phyloP scores from a whole-genome alignment of 2,888 invertebrate species.

The Epistrophella euchroma region DNA sequence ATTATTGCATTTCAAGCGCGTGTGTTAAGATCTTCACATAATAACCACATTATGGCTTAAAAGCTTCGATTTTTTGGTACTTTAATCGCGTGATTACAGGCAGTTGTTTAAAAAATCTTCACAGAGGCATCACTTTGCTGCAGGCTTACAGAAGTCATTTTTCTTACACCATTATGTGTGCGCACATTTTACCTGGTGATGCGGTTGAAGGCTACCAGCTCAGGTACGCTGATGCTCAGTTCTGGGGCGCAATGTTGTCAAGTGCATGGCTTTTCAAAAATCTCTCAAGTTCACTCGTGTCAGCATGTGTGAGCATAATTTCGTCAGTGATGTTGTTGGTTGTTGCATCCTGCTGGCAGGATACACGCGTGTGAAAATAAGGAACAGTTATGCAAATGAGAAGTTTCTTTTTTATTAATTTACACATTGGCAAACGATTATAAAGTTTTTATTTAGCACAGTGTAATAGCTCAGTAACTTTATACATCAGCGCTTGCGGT shows the following conservation, averaged over 20 bases:
- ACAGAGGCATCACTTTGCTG: conserved; percentile 50
- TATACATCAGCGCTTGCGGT: too few species aligned
- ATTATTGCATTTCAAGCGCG: conserved; percentile 38
- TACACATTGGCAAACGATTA: not conserved
- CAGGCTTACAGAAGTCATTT: conserved; percentile 69
- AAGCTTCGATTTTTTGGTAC: conserved; percentile 54
- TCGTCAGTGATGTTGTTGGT: conserved; percentile 10
- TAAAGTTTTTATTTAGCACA: not conserved
- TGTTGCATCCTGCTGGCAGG: conserved; percentile 9
- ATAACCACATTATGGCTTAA: conserved; percentile 64
- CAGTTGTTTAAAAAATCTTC: conserved; percentile 16
- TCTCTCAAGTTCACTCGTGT: conserved; percentile 51
- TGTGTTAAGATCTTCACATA: conserved; percentile 71
- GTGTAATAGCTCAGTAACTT: too few species aligned
- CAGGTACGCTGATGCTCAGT: not conserved
- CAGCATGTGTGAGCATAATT: conserved; percentile 41
- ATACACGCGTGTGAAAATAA: conserved; percentile 30
- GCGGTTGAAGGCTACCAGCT: conserved; percentile 33
- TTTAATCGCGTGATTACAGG: conserved; percentile 68
- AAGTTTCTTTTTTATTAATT: not conserved
- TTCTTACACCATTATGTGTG: conserved; percentile 21
- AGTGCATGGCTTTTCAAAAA: conserved; percentile 21
- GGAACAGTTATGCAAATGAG: not conserved
- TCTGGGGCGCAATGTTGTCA: conserved; percentile 46
- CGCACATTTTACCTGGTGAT: not conserved